phyloP scores from a whole-genome alignment of 2,113 vertebrate species.

The Zingel zingel region DNA sequence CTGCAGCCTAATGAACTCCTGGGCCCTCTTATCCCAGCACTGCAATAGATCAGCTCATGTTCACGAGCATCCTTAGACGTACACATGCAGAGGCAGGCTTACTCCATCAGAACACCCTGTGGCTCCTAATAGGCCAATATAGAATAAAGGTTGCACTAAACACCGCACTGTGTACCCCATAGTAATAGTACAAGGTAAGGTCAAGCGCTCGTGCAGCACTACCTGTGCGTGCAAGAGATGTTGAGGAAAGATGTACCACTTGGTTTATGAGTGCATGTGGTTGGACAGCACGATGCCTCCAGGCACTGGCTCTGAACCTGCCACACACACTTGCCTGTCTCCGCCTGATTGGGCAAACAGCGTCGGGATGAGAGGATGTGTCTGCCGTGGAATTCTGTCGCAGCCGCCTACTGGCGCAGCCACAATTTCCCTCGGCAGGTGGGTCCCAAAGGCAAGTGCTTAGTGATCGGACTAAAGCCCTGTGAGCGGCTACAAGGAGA shows the following conservation, averaged over 20 bases:
- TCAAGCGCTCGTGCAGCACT: constrained; percentile 50
- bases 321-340: constrained; percentile 74
- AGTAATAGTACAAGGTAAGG: constrained; percentile 65
- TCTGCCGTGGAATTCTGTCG: constrained; percentile 74
- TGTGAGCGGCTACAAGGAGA: constrained; percentile 84
- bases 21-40: constrained; percentile 73
- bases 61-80: constrained; percentile 51
- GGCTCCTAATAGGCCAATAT: constrained; percentile 78
- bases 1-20: constrained; percentile 82
- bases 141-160: constrained; percentile 76
- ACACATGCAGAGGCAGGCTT: constrained; percentile 61
- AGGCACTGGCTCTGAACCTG: constrained; percentile 74
- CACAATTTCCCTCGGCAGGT: constrained; percentile 76
- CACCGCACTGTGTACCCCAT: constrained; percentile 60
- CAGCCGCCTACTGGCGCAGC: constrained; percentile 65
- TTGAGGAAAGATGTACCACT: constrained; percentile 53
- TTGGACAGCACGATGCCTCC: constrained; percentile 71
- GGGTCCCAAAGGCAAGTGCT: constrained; percentile 83
- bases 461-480: constrained; percentile 84
- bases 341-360: constrained; percentile 75
- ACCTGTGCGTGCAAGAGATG: constrained; percentile 60
- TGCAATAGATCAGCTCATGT: constrained; percentile 68
- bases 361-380: constrained; percentile 78
- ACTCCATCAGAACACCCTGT: constrained; percentile 64
- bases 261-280: constrained; percentile 70